Evolutionary conservation across 2,113 vertebrate genomes (phyloP).

Genomic region (Blennius ocellaris): DNA sequence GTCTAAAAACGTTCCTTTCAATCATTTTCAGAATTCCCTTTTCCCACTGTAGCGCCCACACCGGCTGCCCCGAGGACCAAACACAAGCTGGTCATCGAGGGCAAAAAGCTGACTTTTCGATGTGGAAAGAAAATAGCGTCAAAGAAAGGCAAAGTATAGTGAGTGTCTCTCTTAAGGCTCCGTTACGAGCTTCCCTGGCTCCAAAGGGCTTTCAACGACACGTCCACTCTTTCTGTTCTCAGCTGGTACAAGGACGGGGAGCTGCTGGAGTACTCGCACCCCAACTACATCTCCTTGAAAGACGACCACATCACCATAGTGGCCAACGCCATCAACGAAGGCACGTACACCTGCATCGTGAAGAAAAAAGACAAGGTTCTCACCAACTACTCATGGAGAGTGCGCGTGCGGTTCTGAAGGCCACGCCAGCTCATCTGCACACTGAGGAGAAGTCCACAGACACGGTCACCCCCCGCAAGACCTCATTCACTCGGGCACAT

Average conservation of each 20-base stretch:
- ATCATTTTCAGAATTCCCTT: conserved; percentile 88
- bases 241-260: conserved; percentile 99
- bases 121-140: conserved; percentile 95
- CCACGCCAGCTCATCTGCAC: conserved; percentile 10
- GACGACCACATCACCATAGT: conserved; percentile 94
- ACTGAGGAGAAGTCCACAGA: conserved; percentile 28
- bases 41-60: conserved; percentile 89
- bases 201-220: neutral
- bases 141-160: conserved; percentile 96
- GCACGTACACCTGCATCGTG: conserved; percentile 94
- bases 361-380: conserved; percentile 90
- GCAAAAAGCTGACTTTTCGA: conserved; percentile 93
- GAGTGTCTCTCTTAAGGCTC: conserved; percentile 74
- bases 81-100: conserved; percentile 90
- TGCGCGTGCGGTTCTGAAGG: conserved; percentile 86
- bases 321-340: conserved; percentile 96
- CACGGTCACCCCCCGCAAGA: conserved; percentile 53
- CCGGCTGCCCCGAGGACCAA: conserved; percentile 90
- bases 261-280: conserved; percentile 92
- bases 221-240: conserved; percentile 30
- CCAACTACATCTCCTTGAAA: conserved; percentile 91
- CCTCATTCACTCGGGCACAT: conserved; percentile 76
- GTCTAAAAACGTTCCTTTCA: conserved; percentile 5
- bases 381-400: conserved; percentile 95
- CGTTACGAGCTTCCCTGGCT: neutral